Conservation (phyloP, 2,113 vertebrate genomes). For the Chroicocephalus ridibundus region DNA sequence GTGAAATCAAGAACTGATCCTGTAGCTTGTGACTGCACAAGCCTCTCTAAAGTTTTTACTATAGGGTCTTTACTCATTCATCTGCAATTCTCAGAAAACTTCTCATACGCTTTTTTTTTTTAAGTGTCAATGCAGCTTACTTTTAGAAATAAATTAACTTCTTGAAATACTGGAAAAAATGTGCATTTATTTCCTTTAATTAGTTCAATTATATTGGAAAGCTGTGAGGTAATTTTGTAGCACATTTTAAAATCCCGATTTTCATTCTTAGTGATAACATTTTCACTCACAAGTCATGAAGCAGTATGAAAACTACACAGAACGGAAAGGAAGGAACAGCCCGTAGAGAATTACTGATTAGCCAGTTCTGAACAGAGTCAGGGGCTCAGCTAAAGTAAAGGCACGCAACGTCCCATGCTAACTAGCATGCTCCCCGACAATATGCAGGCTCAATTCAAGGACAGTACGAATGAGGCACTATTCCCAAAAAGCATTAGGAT, state of each 20-base stretch:
- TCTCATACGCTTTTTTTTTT: not conserved
- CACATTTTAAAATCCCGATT: not conserved
- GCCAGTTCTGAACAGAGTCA: not conserved
- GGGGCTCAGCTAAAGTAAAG: not conserved
- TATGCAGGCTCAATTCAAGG: not conserved
- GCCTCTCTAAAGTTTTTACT: rapidly evolving
- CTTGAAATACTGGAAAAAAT: not conserved
- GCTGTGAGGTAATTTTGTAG: not conserved
- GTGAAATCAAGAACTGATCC: not conserved
- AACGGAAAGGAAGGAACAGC: not conserved
- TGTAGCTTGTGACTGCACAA: not conserved
- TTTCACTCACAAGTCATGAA: not conserved
- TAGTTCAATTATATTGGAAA: not conserved
- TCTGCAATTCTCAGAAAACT: not conserved
- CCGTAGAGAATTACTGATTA: not conserved
- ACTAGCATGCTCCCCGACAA: not conserved
- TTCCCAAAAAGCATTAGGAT: not conserved
- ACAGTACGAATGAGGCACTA: not conserved
- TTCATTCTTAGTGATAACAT: not conserved
- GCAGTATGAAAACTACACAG: not conserved
- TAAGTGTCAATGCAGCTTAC: not conserved
- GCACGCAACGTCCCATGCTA: not conserved
- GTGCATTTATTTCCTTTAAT: not conserved
- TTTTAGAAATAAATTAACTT: not conserved
- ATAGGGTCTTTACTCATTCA: not conserved